These are phyloP conservation scores for Hypomecis atomaria DNA, from an alignment of 2,888 invertebrate genomes.

Conservation along the genomic window DNA sequence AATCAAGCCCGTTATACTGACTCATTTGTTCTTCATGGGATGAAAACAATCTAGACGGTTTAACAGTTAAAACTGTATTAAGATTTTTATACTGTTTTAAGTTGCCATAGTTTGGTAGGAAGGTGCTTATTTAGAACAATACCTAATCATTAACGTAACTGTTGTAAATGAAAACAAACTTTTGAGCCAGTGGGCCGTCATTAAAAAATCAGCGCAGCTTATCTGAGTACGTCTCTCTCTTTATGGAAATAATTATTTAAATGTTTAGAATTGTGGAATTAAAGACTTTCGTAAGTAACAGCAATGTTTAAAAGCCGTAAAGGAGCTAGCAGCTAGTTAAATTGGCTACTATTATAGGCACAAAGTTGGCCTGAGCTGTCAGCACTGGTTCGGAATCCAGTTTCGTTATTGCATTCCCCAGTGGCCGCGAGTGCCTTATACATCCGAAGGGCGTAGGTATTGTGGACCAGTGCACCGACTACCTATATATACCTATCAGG, in stretches of 20 bases:
- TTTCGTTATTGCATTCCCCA: slow-evolving; percentile 50
- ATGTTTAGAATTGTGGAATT: neutral
- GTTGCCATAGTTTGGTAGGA: slow-evolving; percentile 13
- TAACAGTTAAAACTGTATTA: slow-evolving; percentile 28
- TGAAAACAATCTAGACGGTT: slow-evolving; percentile 15
- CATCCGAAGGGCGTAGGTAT: slow-evolving; percentile 35
- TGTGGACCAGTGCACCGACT: slow-evolving; percentile 24
- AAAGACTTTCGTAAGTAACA: neutral
- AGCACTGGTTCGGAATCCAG: slow-evolving; percentile 48
- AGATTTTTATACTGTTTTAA: slow-evolving; percentile 14
- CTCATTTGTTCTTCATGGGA: slow-evolving; percentile 26
- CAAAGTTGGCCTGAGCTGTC: slow-evolving; percentile 31
- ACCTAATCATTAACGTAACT: slow-evolving; percentile 21
- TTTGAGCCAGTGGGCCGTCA: slow-evolving; percentile 8
- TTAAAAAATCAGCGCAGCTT: slow-evolving; percentile 6
- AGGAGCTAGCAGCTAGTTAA: slow-evolving; percentile 13
- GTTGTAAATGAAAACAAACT: slow-evolving; percentile 20
- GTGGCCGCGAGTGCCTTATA: slow-evolving; percentile 38
- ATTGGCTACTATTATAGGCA: slow-evolving; percentile 14
- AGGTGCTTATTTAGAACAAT: slow-evolving; percentile 19
- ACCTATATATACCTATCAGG: slow-evolving; percentile 24
- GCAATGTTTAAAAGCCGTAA: neutral
- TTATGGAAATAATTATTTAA: neutral
- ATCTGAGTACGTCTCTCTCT: neutral
- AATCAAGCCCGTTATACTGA: slow-evolving; percentile 26